Evolutionary conservation across 1,140 invertebrate species (phyloP).

Genomic region (Proctacanthus coquilletti): DNA sequence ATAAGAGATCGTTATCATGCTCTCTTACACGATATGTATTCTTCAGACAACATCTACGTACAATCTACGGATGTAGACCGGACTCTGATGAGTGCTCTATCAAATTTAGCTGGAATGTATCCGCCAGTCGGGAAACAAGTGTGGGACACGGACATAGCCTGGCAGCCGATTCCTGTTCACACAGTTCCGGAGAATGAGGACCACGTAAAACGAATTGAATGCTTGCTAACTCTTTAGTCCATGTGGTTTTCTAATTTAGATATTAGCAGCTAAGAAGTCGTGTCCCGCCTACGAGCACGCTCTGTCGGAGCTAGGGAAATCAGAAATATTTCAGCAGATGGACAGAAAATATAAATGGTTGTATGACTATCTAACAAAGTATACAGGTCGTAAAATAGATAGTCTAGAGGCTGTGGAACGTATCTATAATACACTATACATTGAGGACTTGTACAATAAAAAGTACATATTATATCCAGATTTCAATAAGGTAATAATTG

Average conservation of each 20-base stretch:
- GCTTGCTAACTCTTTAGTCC: slow-evolving; percentile 3
- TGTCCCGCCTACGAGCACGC: slow-evolving; percentile 49
- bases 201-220: slow-evolving; percentile 29
- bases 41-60: slow-evolving; percentile 44
- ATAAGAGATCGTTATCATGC: slow-evolving; percentile 52
- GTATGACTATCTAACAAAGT: slow-evolving; percentile 44
- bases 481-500: neutral
- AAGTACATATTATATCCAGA: slow-evolving; percentile 7
- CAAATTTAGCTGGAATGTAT: slow-evolving; percentile 68
- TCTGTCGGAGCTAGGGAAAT: slow-evolving; percentile 35
- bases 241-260: slow-evolving; percentile 4
- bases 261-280: slow-evolving; percentile 41
- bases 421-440: slow-evolving; percentile 49
- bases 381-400: slow-evolving; percentile 40
- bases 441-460: slow-evolving; percentile 50
- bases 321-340: slow-evolving; percentile 39
- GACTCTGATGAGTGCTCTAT: slow-evolving; percentile 76
- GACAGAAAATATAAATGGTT: slow-evolving; percentile 42
- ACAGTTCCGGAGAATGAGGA: slow-evolving; percentile 52
- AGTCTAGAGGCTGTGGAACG: slow-evolving; percentile 37
- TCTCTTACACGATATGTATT: slow-evolving; percentile 37
- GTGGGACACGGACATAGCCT: slow-evolving; percentile 54
- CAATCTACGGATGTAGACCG: slow-evolving; percentile 73
- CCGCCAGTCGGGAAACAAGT: slow-evolving; percentile 40
- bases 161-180: slow-evolving; percentile 86